Base-by-base conservation (phyloP, 2,888 invertebrate genomes). In the Ectemnius cavifrons region DNA sequence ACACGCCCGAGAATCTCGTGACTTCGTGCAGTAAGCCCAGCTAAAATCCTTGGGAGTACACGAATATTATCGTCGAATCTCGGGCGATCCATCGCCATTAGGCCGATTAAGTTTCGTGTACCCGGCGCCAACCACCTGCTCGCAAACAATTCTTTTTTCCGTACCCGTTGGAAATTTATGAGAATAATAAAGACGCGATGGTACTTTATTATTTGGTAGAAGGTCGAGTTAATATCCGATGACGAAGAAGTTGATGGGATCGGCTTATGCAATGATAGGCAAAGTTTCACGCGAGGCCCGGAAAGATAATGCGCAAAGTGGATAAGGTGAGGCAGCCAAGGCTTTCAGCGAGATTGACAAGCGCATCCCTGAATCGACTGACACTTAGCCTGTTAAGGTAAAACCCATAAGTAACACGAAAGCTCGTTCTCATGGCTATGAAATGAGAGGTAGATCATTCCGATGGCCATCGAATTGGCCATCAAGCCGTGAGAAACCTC, bases 31-130 rank as follows among this genome's bases (percentile, higher is more conserved):
- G 37, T 37, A 37, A 37, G 37, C 37, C 37, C 37, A 11, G 37
- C 37, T 4, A 37, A 37, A 37, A 37, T 37, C 37, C 37, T 37
- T 11, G 37, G 6, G 37, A 71, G 61, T 68, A 71, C 66, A 64
- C 63, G 73, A 70, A 63, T 77, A 71, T 73, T 76, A 80, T 80
- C 78, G 71, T 20, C 13, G 68, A 58, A 74, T 79, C 67, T 64
- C 23, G 62, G 65, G 62, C 72, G 62, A 81, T 81, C 67, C 71
- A 77, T 81, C 72, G 70, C 72, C 66, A 74, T 81, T 81, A 78
- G 47, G 58, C 63, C 58, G 63, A 73, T 67, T 62, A 60, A 13
- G 47, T 18, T 58, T 80, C 61, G 60, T n/a, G 52, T 56, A 62
- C 23, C 18, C 13, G 62, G n/a, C 64, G 58, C 37, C 20, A 16